Percentiles rank a stretch among this genome's conserved stretches.
These are phyloP conservation scores for Styela clava DNA, from an alignment of 23 tunicate genomes.

Conservation along the genomic window DNA sequence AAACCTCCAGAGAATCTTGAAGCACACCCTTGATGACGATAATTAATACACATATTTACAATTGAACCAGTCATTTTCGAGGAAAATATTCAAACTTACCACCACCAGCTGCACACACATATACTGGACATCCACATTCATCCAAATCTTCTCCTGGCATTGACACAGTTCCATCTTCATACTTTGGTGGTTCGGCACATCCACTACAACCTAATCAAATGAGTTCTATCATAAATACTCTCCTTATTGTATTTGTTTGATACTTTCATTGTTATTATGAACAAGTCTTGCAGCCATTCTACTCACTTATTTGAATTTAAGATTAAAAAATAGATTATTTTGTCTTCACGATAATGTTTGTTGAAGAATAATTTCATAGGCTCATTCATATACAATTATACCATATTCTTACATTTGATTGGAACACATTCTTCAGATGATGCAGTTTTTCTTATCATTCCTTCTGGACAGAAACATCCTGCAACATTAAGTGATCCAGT, in stretches of 20 bases:
- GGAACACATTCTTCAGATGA: constrained; percentile 43
- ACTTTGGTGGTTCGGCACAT: constrained; percentile 42
- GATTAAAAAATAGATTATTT: too few relatives aligned
- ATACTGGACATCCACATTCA: constrained; percentile 59
- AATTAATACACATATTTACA: too few relatives aligned
- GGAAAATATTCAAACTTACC: too few relatives aligned
- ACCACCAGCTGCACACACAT: constrained; percentile 25
- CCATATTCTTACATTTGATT: constrained; percentile 39
- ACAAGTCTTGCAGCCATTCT: too few relatives aligned
- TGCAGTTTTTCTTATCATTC: constrained; percentile 34
- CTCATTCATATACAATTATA: background rate
- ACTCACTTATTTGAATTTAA: too few relatives aligned
- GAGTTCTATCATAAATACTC: background rate
- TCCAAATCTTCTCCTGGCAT: constrained; percentile 34
- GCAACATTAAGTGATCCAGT: constrained; percentile 45
- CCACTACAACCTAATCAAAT: constrained; percentile 38
- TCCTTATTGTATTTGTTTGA: too few relatives aligned
- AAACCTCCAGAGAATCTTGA: too few relatives aligned
- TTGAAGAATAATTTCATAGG: too few relatives aligned
- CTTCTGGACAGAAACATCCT: constrained; percentile 69
- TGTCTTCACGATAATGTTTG: too few relatives aligned
- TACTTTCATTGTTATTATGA: too few relatives aligned
- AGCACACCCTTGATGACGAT: too few relatives aligned
- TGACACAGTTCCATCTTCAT: constrained; percentile 38
- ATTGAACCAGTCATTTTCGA: too few relatives aligned